These are phyloP conservation scores for Eupithecia subumbrata DNA, from an alignment of 2,888 invertebrate genomes.

Conservation along the genomic window DNA sequence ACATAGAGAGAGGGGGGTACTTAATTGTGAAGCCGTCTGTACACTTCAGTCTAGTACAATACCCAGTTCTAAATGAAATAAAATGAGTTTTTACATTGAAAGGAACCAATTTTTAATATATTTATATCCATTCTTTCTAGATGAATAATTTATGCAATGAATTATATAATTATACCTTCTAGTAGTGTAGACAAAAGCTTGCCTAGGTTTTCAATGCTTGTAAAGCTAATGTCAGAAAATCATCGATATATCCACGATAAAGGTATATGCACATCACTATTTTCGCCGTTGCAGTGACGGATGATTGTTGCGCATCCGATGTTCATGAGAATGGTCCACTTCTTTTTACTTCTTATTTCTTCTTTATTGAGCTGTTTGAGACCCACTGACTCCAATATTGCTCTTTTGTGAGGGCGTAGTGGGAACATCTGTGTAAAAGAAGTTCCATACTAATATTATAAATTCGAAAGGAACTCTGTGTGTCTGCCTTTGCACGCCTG, in stretches of 20 bases:
- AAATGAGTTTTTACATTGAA: no score
- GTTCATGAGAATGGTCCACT: slow-evolving; percentile 67
- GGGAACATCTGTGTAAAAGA: not conserved
- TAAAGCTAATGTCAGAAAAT: not conserved
- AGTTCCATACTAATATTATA: no score
- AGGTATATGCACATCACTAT: slow-evolving; percentile 28
- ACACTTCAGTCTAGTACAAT: no score
- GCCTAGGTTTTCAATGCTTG: not conserved
- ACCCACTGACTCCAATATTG: slow-evolving; percentile 10
- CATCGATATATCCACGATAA: not conserved
- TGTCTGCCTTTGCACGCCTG: no score
- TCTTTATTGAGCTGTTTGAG: slow-evolving; percentile 14
- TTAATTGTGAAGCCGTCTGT: no score
- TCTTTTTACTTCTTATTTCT: slow-evolving; percentile 11
- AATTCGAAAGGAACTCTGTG: no score
- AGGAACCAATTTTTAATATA: no score
- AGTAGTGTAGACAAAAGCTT: not conserved
- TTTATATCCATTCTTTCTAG: no score
- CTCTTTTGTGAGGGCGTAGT: not conserved
- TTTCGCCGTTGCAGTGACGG: slow-evolving; percentile 64
- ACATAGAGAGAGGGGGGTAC: no score
- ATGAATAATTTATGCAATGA: no score
- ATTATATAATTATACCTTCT: no score
- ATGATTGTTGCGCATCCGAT: slow-evolving; percentile 62
- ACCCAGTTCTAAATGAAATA: no score